Percentiles rank a stretch among this genome's conserved stretches.
These are phyloP conservation scores for Amblyjoppa fuscipennis DNA, from an alignment of 2,888 invertebrate genomes.

Conservation along the genomic window DNA sequence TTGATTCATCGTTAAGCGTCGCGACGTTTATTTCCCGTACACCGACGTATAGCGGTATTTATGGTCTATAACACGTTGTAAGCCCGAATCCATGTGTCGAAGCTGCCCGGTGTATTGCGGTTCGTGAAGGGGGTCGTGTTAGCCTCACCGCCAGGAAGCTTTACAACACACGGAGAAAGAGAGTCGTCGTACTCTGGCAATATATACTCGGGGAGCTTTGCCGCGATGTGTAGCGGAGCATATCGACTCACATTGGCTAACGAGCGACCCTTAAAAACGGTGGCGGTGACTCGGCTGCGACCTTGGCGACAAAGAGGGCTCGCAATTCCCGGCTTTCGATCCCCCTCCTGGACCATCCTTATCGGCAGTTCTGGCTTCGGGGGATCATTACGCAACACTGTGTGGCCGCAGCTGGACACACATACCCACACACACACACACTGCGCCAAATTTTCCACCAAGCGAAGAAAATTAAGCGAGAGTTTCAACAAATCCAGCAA, in stretches of 20 bases:
- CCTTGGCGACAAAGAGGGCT: constrained; percentile 46
- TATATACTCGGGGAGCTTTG: constrained; percentile 34
- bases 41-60: background rate
- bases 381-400: constrained; percentile 65
- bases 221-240: constrained; percentile 45
- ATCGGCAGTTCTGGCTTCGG: constrained; percentile 57
- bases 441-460: background rate
- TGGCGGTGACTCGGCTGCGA: constrained; percentile 14
- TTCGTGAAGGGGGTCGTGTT: background rate
- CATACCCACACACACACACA: background rate
- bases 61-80: background rate
- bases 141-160: constrained; percentile 3
- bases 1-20: constrained; percentile 28
- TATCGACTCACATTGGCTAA: constrained; percentile 64
- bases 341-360: constrained; percentile 60
- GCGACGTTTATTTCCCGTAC: constrained; percentile 19
- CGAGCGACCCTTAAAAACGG: constrained; percentile 68
- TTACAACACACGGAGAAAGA: constrained; percentile 3
- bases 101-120: background rate
- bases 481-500: constrained; percentile 6
- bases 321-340: constrained; percentile 9
- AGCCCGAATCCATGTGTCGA: constrained; percentile 8
- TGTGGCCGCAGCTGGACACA: constrained; percentile 19
- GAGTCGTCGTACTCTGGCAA: background rate
- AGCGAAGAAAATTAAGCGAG: background rate